Evolutionary conservation across 2,113 vertebrate genomes (phyloP), one percentile per base, ranked within the genome.

Genomic region (Sterna hirundo): DNA sequence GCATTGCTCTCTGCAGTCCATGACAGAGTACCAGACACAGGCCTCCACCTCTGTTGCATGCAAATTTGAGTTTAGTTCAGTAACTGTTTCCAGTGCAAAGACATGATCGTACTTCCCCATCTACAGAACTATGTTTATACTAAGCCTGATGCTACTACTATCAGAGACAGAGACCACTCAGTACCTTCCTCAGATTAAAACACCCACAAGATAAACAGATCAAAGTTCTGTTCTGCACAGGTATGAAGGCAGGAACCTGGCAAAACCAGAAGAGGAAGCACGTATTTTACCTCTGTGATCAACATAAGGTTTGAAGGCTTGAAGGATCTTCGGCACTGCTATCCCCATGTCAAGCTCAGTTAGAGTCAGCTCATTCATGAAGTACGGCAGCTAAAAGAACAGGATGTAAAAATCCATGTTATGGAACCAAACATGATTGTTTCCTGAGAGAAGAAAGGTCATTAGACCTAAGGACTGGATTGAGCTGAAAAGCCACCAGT

Each of bases 311-410:
- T 98, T 98, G 97, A 98, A 99, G 97, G 99, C 99, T 95, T 97
- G 98, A 57, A 99, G 98, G 96, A 99, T 99, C 98, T 99, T 99
- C 92, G 99, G 99, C 97, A 99, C 98, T 90, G 99, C 99, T 87
- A 99, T 98, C 74, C 99, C 99, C 99, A 99, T 99, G 97, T 99
- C 99, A 40, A 99, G 98, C 93, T 99, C 99, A 6, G 99, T 99
- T 88, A 99, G 95, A 14, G 99, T 99, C 94, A 99, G 98, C 93
- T 99, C 99, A 85, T 99, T 99, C 99, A 99, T 99, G 83, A 99
- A 99, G 96, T 99, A 99, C 2, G 99, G 99, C 94, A 99, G 97
- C 99, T 99, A 86, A 57, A 95, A 94, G 30, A 83, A 76, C 34
- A 94, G 72, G 76, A 76, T 16, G 44, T 9, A 75, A 84, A 60